Percentiles rank a stretch among this genome's conserved stretches.
phyloP scores from a whole-genome alignment of 2,113 vertebrate species.

The Onychostoma macrolepis region DNA sequence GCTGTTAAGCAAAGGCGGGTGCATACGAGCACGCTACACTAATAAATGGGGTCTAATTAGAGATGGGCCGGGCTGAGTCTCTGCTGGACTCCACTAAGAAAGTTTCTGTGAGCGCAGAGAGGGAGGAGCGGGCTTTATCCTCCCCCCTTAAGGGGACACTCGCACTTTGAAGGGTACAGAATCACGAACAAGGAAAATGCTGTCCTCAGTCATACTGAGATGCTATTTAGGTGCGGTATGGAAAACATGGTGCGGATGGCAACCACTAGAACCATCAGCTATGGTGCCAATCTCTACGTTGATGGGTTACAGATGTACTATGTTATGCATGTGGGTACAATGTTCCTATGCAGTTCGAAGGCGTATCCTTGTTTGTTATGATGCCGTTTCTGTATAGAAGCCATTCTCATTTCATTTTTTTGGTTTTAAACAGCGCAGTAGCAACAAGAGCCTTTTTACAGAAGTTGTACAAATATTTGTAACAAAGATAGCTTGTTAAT shows the following conservation, averaged over 20 bases:
- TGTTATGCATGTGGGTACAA: not conserved
- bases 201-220: constrained; percentile 11
- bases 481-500: not conserved
- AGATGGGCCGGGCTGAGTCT: constrained; percentile 58
- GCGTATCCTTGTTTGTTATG: not conserved
- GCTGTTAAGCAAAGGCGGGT: constrained; percentile 50
- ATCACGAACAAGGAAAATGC: constrained; percentile 19
- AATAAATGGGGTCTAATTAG: constrained; percentile 72
- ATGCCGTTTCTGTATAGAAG: not conserved
- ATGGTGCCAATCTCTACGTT: constrained; percentile 21
- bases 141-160: not conserved
- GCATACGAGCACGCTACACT: constrained; percentile 59
- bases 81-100: constrained; percentile 62
- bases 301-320: constrained; percentile 38
- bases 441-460: not conserved
- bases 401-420: not conserved
- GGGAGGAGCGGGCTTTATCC: not conserved
- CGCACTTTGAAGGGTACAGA: constrained; percentile 1
- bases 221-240: constrained; percentile 38
- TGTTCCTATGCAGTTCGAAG: not conserved
- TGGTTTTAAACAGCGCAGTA: not conserved
- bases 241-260: constrained; percentile 35
- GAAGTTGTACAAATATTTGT: not conserved
- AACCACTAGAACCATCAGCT: constrained; percentile 32
- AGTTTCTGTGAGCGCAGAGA: constrained; percentile 67